Evolutionary conservation across 1,140 invertebrate genomes (phyloP), one percentile per base, ranked within the genome.

Genomic region (Bombus vancouverensis): DNA sequence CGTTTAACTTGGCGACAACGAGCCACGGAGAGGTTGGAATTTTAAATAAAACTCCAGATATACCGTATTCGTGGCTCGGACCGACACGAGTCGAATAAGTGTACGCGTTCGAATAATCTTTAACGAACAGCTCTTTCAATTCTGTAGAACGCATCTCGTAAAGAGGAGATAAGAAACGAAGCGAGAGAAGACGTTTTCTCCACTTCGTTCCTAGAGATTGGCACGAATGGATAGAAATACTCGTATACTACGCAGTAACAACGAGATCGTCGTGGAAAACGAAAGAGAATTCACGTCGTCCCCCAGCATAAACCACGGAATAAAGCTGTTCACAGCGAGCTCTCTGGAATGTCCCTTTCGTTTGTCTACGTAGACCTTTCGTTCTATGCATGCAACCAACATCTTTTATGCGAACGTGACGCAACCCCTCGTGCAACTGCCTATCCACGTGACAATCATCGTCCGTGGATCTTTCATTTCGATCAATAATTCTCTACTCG

Each of bases 321-420:
- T 37, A 28, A 39, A 76, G 28, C 53, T n/a, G 57, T 32, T 22
- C 28, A 22, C 25, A 37, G 72, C 42, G 34, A 28, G 53, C 66
- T n/a, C 32, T 22, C 34, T 71, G 84, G 37, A 65, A 74, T 68
- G 68, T 44, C 42, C 78, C 77, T 81, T 82, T 83, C 81, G 62
- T 77, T 83, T 59, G 65, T 76, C 85, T 44, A 76, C 85, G 34
- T 13, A 82, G 85, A 83, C 81, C 85, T 86, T 82, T 74, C 70
- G 34, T 80, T 79, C 42, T 32, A 72, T 53, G 39, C 81, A 78
- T 84, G 81, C 81, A 84, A 76, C 34, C 15, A 72, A 25, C 28
- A 12, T 62, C 59, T 62, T 62, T 62, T n/a, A 25, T 9, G 47
- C 47, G 28, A 87, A 28, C 81, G 81, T 87, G 81, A 74, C 85